Evolutionary conservation across 1,140 invertebrate species (phyloP), one percentile per base, ranked within the genome.

Genomic region (Pygmarrhopalites habei): DNA sequence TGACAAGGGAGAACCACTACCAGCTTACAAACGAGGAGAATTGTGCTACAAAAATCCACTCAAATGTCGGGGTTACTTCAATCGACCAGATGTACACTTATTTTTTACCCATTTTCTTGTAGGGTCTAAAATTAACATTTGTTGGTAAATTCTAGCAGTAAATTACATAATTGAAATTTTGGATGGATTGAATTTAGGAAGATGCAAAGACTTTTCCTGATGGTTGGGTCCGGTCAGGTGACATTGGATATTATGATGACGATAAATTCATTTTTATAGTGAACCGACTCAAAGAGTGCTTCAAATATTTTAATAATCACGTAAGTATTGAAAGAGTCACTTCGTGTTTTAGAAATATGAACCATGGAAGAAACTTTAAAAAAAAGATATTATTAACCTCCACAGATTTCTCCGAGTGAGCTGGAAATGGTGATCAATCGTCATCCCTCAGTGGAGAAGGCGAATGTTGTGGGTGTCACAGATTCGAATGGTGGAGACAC

Each of bases 381-480:
- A n/a, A n/a, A n/a, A n/a, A n/a, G n/a, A n/a, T n/a, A n/a, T n/a
- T n/a, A n/a, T n/a, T n/a, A n/a, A n/a, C n/a, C n/a, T n/a, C n/a
- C n/a, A 30, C 59, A 73, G 67, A 68, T 74, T 19, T 63, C 69
- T 12, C 73, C 73, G 23, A 55, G 64, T 1, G 71, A 73, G 57
- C 12, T 74, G 2, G 73, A 74, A 61, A 60, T 56, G 12, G 49
- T 73, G 15, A 72, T 79, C 21, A 55, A 76, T 23, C 73, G 74
- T 51, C 74, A 76, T 71, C 69, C 70, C 10, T 73, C 71, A 35
- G 70, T 80, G 21, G 72, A 70, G 7, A 77, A 80, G 47, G 74
- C 73, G 21, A 78, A 76, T 26, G 77, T 81, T 17, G 71, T 80
- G 28, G 78, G 77, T 28, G 69, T 80, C 5, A 72, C 73, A 28